Conservation (phyloP, 2,888 invertebrate species). For the Calephelis perditalis region DNA sequence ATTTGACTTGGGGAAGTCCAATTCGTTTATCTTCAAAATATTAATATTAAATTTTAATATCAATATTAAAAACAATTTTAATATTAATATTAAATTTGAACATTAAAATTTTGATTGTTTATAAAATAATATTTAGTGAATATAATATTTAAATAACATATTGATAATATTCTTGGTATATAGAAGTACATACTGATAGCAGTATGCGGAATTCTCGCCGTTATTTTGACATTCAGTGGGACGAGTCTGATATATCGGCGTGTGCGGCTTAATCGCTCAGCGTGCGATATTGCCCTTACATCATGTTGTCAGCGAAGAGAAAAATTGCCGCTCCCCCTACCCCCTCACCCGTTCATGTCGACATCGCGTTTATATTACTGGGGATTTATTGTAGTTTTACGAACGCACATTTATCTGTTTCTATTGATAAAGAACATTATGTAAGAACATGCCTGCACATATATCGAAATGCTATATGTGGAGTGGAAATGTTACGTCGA, state of each 20-base stretch:
- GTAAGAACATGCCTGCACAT: conserved; percentile 18
- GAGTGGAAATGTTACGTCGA: not conserved
- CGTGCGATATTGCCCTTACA: conserved; percentile 78
- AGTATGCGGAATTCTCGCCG: conserved; percentile 48
- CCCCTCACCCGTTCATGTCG: conserved; percentile 45
- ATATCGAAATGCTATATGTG: not conserved
- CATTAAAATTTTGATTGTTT: too few species aligned
- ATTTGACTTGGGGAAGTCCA: too few species aligned
- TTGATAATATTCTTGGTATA: too few species aligned
- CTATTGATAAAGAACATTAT: conserved; percentile 34
- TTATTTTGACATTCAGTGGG: conserved; percentile 76
- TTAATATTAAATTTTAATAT: too few species aligned
- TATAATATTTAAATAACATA: too few species aligned
- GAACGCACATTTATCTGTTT: conserved; percentile 60
- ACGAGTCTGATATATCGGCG: conserved; percentile 76
- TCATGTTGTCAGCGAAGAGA: conserved; percentile 77
- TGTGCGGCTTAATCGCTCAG: conserved; percentile 77
- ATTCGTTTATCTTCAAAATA: too few species aligned
- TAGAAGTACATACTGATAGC: not conserved
- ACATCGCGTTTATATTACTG: conserved; percentile 72
- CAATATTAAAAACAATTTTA: too few species aligned
- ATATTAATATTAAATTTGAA: too few species aligned
- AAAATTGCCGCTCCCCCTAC: conserved; percentile 67
- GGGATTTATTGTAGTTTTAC: conserved; percentile 70
- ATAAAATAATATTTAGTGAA: too few species aligned